Conservation (phyloP, 2,888 invertebrate species). For the Drosophila robusta region DNA sequence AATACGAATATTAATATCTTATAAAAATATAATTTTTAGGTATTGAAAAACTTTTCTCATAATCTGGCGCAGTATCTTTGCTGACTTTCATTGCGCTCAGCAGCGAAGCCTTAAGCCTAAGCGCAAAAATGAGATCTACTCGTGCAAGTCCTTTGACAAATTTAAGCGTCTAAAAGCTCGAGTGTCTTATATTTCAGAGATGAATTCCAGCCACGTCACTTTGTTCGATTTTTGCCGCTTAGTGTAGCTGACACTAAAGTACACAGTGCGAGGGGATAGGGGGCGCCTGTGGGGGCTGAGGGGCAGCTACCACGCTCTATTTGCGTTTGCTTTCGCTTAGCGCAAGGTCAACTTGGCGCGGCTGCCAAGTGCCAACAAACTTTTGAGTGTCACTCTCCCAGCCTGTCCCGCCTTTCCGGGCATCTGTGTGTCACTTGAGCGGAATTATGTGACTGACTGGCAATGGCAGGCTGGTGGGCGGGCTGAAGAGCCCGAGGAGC, state of each 20-base stretch:
- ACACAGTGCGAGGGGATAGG: not conserved
- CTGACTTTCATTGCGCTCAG: not conserved
- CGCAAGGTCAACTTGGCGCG: constrained; percentile 70
- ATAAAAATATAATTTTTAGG: too few relatives aligned
- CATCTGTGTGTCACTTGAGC: constrained; percentile 63
- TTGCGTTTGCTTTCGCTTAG: constrained; percentile 48
- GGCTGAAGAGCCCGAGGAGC: constrained; percentile 31
- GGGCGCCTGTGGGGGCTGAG: not conserved
- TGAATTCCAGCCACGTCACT: constrained; percentile 24
- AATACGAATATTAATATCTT: too few relatives aligned
- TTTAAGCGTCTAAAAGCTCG: constrained; percentile 1
- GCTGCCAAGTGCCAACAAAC: constrained; percentile 71
- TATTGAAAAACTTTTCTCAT: constrained; percentile 5
- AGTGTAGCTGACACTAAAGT: constrained; percentile 14
- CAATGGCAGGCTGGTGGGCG: constrained; percentile 1
- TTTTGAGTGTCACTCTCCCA: constrained; percentile 61
- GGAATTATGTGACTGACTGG: constrained; percentile 73
- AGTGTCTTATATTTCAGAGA: constrained; percentile 7
- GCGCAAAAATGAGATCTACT: constrained; percentile 4
- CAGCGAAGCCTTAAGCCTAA: not conserved
- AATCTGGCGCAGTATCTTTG: constrained; percentile 1
- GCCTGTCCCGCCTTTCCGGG: not conserved
- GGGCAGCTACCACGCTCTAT: constrained; percentile 54
- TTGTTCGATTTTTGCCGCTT: constrained; percentile 8
- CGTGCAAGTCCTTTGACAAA: constrained; percentile 15